These are phyloP conservation scores for Campoletis raptor DNA, from an alignment of 2,888 invertebrate genomes.

Conservation along the genomic window DNA sequence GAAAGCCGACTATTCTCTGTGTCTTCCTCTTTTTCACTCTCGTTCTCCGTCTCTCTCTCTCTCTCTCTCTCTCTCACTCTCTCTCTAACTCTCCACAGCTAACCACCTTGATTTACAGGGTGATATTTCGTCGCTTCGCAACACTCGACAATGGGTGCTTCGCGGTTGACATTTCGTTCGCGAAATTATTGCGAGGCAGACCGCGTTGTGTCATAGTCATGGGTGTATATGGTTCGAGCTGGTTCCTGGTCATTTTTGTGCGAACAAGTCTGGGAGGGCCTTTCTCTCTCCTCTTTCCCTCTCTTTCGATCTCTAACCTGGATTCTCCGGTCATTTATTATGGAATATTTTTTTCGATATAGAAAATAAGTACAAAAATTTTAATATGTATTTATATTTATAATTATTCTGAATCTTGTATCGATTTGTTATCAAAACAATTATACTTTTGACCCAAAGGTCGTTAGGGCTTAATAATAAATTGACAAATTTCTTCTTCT, in stretches of 20 bases:
- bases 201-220: constrained; percentile 29
- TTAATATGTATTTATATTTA: too few relatives aligned
- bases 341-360: not conserved
- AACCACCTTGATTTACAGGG: constrained; percentile 76
- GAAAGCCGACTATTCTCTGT: constrained; percentile 60
- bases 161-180: constrained; percentile 84
- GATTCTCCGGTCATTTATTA: constrained; percentile 1
- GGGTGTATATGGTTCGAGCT: constrained; percentile 32
- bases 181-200: constrained; percentile 66
- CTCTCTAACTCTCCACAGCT: constrained; percentile 41
- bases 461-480: too few relatives aligned
- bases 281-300: not conserved
- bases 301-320: not conserved
- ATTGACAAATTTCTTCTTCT: not conserved
- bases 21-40: constrained; percentile 21
- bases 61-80: constrained; percentile 41
- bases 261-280: constrained; percentile 19
- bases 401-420: too few relatives aligned
- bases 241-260: constrained; percentile 48
- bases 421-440: too few relatives aligned
- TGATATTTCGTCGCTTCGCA: constrained; percentile 83
- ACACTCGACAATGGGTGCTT: constrained; percentile 82
- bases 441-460: too few relatives aligned
- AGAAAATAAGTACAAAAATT: too few relatives aligned
- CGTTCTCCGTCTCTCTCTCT: constrained; percentile 27